phyloP scores from a whole-genome alignment of 64 coral and sea anemone genomes.

The Porites lutea region DNA sequence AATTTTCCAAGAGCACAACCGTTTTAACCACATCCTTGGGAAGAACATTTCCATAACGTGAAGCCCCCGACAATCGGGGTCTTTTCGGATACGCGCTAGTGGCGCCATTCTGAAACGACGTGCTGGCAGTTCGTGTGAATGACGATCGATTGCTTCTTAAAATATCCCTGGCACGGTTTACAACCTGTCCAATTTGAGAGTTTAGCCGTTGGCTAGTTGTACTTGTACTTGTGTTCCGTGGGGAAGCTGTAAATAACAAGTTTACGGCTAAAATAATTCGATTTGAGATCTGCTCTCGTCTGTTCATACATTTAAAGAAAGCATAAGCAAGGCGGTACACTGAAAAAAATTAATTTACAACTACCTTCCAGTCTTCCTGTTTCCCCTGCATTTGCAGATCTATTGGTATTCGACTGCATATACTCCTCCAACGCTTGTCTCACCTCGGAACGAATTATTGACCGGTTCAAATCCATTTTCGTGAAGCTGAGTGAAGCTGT shows the following conservation, averaged over 20 bases:
- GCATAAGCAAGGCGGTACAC: slow-evolving; percentile 25
- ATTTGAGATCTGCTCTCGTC: neutral
- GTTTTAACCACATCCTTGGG: neutral
- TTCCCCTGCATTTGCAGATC: slow-evolving; percentile 34
- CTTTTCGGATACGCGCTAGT: neutral
- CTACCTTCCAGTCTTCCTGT: slow-evolving; percentile 23
- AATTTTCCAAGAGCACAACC: neutral
- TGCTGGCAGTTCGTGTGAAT: neutral
- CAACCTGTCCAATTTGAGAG: neutral
- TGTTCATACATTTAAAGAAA: slow-evolving; percentile 9
- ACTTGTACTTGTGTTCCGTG: neutral
- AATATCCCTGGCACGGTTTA: slow-evolving; percentile 4
- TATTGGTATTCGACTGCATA: slow-evolving; percentile 38
- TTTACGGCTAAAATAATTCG: slow-evolving; percentile 25
- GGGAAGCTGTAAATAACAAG: slow-evolving; percentile 3
- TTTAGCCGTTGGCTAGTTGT: slow-evolving; percentile 20
- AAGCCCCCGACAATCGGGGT: slow-evolving; percentile 9
- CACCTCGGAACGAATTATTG: slow-evolving; percentile 33
- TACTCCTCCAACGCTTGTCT: slow-evolving; percentile 39
- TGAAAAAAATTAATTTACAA: slow-evolving; percentile 18
- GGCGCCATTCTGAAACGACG: neutral
- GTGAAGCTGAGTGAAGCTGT: neutral
- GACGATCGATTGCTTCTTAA: neutral
- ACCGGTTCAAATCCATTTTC: slow-evolving; percentile 34
- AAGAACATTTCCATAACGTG: neutral